Evolutionary conservation across 2,888 invertebrate species (phyloP).

Genomic region (Apodemia duryi): DNA sequence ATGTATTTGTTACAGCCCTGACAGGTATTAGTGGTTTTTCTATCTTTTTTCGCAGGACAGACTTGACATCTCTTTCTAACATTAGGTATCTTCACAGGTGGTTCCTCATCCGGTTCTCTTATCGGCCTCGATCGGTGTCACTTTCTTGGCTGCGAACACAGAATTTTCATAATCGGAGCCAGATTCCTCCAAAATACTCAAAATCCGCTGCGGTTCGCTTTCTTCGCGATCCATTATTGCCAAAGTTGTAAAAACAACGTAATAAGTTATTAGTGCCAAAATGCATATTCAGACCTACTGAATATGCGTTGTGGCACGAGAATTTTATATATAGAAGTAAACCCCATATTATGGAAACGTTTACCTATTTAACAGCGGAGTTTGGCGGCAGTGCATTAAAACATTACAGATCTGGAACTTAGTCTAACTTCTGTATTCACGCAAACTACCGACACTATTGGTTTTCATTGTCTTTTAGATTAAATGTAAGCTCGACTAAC

Average conservation of each 20-base stretch:
- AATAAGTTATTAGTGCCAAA: too few relatives aligned
- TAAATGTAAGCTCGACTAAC: constrained; percentile 29
- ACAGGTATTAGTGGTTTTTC: not conserved
- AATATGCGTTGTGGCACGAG: too few relatives aligned
- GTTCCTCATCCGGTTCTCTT: constrained; percentile 14
- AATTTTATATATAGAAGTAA: not conserved
- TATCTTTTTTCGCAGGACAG: not conserved
- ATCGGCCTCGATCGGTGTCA: too few relatives aligned
- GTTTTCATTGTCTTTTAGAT: constrained; percentile 29
- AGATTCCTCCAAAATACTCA: not conserved
- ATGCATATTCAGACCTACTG: too few relatives aligned
- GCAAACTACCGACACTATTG: constrained; percentile 37
- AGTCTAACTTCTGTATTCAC: constrained; percentile 43
- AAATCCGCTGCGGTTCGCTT: too few relatives aligned
- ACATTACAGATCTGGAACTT: constrained; percentile 58
- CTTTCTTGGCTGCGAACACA: too few relatives aligned
- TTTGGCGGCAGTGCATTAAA: constrained; percentile 58
- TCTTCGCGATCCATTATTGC: too few relatives aligned
- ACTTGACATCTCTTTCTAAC: constrained; percentile 5
- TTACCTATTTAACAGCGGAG: constrained; percentile 45
- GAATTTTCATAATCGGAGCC: too few relatives aligned
- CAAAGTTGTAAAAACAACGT: not conserved
- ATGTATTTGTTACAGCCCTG: not conserved
- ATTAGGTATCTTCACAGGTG: constrained; percentile 17
- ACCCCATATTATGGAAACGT: constrained; percentile 36